A percentile compares a stretch with the other conserved stretches of the same genome.
Conservation (phyloP, 2,113 vertebrate genomes). For the Poeciliopsis prolifica region DNA sequence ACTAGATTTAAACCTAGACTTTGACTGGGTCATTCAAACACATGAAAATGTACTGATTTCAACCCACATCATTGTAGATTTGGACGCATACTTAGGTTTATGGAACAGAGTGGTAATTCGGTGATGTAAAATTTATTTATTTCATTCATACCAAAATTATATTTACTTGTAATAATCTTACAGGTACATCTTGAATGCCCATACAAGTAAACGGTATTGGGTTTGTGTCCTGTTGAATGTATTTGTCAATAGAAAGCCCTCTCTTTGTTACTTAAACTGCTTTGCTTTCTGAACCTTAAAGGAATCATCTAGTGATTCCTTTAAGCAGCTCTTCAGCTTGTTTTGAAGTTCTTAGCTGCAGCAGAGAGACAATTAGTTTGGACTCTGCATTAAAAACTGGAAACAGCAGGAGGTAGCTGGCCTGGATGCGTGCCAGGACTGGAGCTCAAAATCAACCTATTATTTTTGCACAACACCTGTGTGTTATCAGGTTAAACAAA, state of each 20-base stretch:
- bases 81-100: too few relatives aligned
- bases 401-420: slow-evolving; percentile 30
- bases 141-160: too few relatives aligned
- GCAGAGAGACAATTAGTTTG: slow-evolving; percentile 26
- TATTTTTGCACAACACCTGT: slow-evolving; percentile 16
- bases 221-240: not conserved
- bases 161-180: not conserved
- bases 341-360: slow-evolving; percentile 14
- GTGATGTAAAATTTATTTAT: too few relatives aligned
- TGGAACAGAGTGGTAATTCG: too few relatives aligned
- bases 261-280: not conserved
- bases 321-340: slow-evolving; percentile 10
- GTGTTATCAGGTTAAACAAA: slow-evolving; percentile 29
- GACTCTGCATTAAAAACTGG: slow-evolving; percentile 12
- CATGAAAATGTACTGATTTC: not conserved
- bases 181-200: not conserved
- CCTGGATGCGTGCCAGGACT: slow-evolving; percentile 16
- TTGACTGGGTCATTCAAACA: too few relatives aligned
- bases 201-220: not conserved
- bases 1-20: not conserved
- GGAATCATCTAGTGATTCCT: slow-evolving; percentile 7
- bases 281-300: slow-evolving; percentile 2
- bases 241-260: not conserved
- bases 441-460: slow-evolving; percentile 16
- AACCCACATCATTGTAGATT: not conserved